phyloP scores from a whole-genome alignment of 2,888 invertebrate species.

The Imbricaverruca yamaguchii region DNA sequence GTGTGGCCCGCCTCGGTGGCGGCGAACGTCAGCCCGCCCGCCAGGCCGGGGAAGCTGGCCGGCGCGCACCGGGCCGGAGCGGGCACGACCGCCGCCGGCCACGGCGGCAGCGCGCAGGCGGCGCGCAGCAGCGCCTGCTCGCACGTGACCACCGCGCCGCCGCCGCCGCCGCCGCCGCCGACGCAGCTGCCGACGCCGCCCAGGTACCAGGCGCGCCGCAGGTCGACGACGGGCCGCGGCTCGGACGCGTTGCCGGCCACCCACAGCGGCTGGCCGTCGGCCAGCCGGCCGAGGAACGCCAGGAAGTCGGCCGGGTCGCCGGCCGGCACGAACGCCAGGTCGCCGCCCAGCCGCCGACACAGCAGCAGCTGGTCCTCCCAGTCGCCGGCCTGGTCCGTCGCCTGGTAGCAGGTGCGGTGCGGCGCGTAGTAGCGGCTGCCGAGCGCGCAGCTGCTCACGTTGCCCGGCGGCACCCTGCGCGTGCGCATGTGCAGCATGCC shows the following conservation, averaged over 20 bases:
- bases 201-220: not conserved
- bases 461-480: not conserved
- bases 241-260: not conserved
- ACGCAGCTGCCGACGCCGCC: not conserved
- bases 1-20: not conserved
- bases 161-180: not conserved
- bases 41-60: not conserved
- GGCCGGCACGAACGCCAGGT: not conserved
- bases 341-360: conserved; percentile 1
- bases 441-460: not conserved
- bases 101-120: not conserved
- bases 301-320: not conserved
- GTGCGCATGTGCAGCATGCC: not conserved
- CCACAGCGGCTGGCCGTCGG: not conserved
- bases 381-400: not conserved
- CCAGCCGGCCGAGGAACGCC: not conserved
- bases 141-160: not conserved
- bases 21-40: not conserved
- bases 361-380: not conserved
- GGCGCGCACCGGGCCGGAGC: not conserved
- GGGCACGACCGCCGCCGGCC: not conserved
- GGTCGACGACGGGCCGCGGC: not conserved
- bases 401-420: not conserved
- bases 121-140: not conserved
- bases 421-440: not conserved